Evolutionary conservation across 2,113 vertebrate species (phyloP), one percentile per base, ranked within the genome.

Genomic region (Misgurnus anguillicaudatus): DNA sequence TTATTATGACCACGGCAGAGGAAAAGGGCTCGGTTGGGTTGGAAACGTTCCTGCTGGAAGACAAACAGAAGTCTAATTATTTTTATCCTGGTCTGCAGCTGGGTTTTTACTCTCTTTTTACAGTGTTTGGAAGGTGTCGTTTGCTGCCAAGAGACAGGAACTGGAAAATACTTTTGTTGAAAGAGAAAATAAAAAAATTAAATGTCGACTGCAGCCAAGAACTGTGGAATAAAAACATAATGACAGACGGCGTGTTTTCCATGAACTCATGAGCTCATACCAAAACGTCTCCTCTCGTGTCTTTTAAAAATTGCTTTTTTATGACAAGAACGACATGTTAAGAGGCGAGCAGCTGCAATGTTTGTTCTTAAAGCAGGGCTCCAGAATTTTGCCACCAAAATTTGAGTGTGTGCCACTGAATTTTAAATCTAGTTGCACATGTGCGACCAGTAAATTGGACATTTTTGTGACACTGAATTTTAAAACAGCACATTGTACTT

Each of bases 61-160:
- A 92, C 87, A 90, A 92, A 91, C 89, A 88, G 91, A 91, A 90
- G 85, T 86, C 87, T 93, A 88, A 92, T 92, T 92, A 92, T 92
- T 93, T 93, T 91, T 91, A 90, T 93, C 93, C 90, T 83, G 78
- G 91, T 90, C 92, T 93, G 91, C 93, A 94, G 94, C 94, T 72
- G 70, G 53, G 38, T 60, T 60, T 38, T 57, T 58, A 41, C 53
- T 72, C 41, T 58, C 24, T 53, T 94, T 89, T 93, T 92, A 78
- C 92, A 88, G 88, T 89, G 90, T 89, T 90, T 93, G 90, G 93
- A 91, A 91, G 82, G 83, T 91, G 89, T 88, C 85, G 70, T 36
- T 85, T 51, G 84, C 88, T 89, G 92, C 93, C 94, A 93, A 92
- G 91, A 91, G 91, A 92, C 88, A 85, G 88, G 92, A 92, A 91